Evolutionary conservation across 2,888 invertebrate species (phyloP).

Genomic region (Dryocosmus kuriphilus): DNA sequence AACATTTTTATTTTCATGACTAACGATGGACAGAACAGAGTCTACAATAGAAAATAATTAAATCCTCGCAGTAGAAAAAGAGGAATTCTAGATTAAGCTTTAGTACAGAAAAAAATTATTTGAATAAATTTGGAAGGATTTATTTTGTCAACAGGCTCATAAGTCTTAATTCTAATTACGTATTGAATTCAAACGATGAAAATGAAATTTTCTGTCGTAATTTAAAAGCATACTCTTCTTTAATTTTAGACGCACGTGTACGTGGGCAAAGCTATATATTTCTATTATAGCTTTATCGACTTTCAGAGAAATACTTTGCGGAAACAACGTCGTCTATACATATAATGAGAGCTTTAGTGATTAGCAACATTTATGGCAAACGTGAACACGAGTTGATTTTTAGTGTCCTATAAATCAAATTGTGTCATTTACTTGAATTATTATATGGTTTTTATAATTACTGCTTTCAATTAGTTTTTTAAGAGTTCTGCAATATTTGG

Average conservation of each 20-base stretch:
- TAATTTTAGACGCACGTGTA: background rate
- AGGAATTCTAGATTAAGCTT: too few relatives aligned
- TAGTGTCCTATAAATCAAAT: background rate
- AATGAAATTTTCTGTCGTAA: background rate
- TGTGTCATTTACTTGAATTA: background rate
- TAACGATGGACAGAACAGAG: background rate
- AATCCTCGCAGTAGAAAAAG: too few relatives aligned
- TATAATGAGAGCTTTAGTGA: background rate
- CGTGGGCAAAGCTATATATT: background rate
- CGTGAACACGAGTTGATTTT: background rate
- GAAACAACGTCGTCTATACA: slow-evolving; percentile 12
- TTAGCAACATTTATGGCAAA: background rate
- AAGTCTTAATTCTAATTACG: too few relatives aligned
- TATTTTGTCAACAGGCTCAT: too few relatives aligned
- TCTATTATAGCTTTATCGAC: background rate
- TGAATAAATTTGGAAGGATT: too few relatives aligned
- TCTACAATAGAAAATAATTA: too few relatives aligned
- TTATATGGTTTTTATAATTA: background rate
- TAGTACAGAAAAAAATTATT: too few relatives aligned
- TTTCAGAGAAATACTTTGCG: slow-evolving; percentile 13
- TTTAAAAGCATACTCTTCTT: background rate
- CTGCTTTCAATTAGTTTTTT: background rate
- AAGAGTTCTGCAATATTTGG: background rate
- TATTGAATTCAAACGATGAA: too few relatives aligned
- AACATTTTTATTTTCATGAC: background rate